Evolutionary conservation across 2,888 invertebrate species (phyloP), one percentile per base, ranked within the genome.

Genomic region (Bursaphelenchus okinawaensis): DNA sequence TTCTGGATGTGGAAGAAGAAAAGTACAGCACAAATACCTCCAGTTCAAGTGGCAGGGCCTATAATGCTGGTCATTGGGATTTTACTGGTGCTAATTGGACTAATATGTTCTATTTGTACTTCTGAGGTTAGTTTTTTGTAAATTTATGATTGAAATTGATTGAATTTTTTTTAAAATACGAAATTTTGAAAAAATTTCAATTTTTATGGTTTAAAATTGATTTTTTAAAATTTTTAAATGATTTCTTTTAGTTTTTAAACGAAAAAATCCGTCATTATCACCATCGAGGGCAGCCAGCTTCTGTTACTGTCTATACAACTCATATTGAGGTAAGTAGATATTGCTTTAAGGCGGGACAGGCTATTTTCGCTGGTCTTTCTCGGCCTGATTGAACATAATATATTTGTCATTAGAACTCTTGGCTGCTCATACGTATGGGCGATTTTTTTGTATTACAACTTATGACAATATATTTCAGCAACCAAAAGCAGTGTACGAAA

Each of bases 11-110:
- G 80, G 81, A 70, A 71, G 0, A 54, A 65, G 12, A 73, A 77
- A 20, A 55, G 70, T 52, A 56, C 61, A n/a, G 67, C 68, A 23
- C 7, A 19, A 7, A 57, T 69, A 8, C 69, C 81, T 0, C 81
- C 81, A 0, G 77, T 81, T 55, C 69, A 82, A 72, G 75, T 82
- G 7, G 79, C 79, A 19, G 82, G 82, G 1, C 82, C 82, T 0
- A 68, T 79, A 27, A 61, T 82, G 1, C 63, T 78, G 20, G 61
- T 57, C 1, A 31, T 78, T 6, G 82, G 83, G 23, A 61, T 63
- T 4, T 12, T 78, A 0, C 71, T 81, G 3, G 60, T 77, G 2
- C 28, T 81, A 1, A 55, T 77, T 26, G 75, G 79, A 7, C 55
- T 76, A 6, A 57, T 77, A 7, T 72, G 75, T 56, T 72, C 77